Evolutionary conservation across 2,888 invertebrate species (phyloP), one percentile per base, ranked within the genome.

Genomic region (Ennomos fuscantarius): DNA sequence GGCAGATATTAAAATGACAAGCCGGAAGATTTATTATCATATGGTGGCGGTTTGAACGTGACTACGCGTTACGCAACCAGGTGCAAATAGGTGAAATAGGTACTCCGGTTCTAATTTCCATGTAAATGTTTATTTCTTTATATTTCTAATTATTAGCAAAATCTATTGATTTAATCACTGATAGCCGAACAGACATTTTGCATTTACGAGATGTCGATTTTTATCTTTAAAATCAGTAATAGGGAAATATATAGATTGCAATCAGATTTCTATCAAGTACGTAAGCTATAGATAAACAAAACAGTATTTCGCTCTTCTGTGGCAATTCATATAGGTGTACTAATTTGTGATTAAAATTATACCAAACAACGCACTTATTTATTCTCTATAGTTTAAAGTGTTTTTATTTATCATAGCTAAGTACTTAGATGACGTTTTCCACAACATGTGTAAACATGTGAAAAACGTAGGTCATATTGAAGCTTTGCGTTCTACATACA

Each of bases 141-240:
- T 8, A 40, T 54, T 44, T 46, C 48, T 39, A 44, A 6, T 44
- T 13, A 33, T 2, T 32, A 37, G 24, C 31, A 37, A 41, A 50
- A 60, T 53, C 43, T 45, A 1, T n/a, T 48, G 52, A 52, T 53
- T 1, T 8, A 24, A 60, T 60, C 48, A 24, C 1, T 11, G 55
- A 60, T 60, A 42, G 42, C 12, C 9, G 24, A 48, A 51, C 36
- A 51, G 2, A 2, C 1, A 47, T 36, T 53, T 48, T n/a, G 44
- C 52, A 47, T 62, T 56, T 57, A 31, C 8, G 24, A 41, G 48
- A 49, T 47, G 41, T 36, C 1, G 47, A 55, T 55, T 2, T 12
- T 11, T 34, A 50, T 59, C 54, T 8, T 45, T 36, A 24, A 51
- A 50, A 55, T 48, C 31, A 24, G 31, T 51, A 51, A 6, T 24